phyloP scores from a whole-genome alignment of 2,888 invertebrate genomes.

The Apoderus coryli region DNA sequence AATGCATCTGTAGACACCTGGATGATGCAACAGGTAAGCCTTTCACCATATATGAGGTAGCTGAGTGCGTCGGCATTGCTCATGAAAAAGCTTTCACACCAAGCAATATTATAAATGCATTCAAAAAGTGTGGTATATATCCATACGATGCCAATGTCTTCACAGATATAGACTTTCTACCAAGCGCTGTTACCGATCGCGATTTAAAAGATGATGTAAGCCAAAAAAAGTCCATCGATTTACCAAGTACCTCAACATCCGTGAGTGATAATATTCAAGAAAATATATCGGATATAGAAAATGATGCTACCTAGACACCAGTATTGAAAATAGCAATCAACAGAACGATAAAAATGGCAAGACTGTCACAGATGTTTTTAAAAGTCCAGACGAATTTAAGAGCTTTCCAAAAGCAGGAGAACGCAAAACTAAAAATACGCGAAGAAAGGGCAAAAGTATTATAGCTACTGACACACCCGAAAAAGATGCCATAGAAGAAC shows the following conservation, averaged over 20 bases:
- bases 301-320: neutral
- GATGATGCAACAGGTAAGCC: slow-evolving; percentile 26
- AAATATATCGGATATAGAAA: too few species aligned
- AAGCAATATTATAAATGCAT: slow-evolving; percentile 24
- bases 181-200: slow-evolving; percentile 14
- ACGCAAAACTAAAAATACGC: slow-evolving; percentile 9
- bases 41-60: slow-evolving; percentile 30
- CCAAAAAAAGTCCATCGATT: slow-evolving; percentile 4
- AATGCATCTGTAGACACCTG: slow-evolving; percentile 20
- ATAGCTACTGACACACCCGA: slow-evolving; percentile 13
- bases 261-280: too few species aligned
- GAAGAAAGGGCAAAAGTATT: slow-evolving; percentile 12
- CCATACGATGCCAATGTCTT: slow-evolving; percentile 12
- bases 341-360: slow-evolving; percentile 7
- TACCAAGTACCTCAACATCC: slow-evolving; percentile 6
- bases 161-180: slow-evolving; percentile 13
- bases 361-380: slow-evolving; percentile 13
- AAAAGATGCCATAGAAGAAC: slow-evolving; percentile 10
- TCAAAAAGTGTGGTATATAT: slow-evolving; percentile 24
- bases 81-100: slow-evolving; percentile 25
- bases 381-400: slow-evolving; percentile 11
- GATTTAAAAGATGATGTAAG: slow-evolving; percentile 3
- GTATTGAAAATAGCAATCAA: slow-evolving; percentile 6
- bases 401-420: slow-evolving; percentile 11
- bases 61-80: slow-evolving; percentile 24